Base-by-base conservation (phyloP, 2,797 vertebrate species). In the Salarias fasciatus region DNA sequence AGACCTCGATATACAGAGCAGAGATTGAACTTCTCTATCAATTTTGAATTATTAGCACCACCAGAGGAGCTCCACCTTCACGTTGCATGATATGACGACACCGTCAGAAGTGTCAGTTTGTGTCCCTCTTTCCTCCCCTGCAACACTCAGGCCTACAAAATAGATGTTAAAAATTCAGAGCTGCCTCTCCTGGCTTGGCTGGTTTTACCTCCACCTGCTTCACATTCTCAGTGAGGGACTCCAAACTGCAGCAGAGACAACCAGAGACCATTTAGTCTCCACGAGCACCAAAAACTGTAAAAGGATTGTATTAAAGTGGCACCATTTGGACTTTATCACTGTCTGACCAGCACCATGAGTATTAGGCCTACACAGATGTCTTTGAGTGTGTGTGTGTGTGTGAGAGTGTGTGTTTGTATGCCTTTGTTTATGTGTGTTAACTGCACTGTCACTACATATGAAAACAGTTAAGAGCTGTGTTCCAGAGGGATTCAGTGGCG, bases 251-350 rank as follows among this genome's bases (percentile, higher is more conserved):
- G 72, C 48, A 41, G 64, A 84, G 86, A 77, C 75, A 71, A 74
- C 65, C 72, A 69, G 79, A 88, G 87, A 84, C 67, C 1, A 0
- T 56, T 65, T 11, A 61, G 80, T 77, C 83, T 81, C 74, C 1
- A 49, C 69, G 63, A 90, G 88, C 90, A 90, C 87, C 88, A 82
- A 77, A 51, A 73, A 70, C 59, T 69, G 73, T 79, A 53, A 56
- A 76, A 77, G 76, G 78, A 68, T 80, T 66, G 69, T 70, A 75
- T 49, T 75, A 55, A 79, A 79, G 73, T 79, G 77, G 83, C 84
- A 88, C 80, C 82, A 75, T 84, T 75, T 75, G 56, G 60, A 77
- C 46, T 72, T 48, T 36, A 54, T 68, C 67, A 71, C 75, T 63
- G 66, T 57, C 81, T 66, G 81, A 84, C 78, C 82, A 89, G 87